Evolutionary conservation across 35 echinoderm and acorn worm species (phyloP).

Genomic region (Stichopus chloronotus): DNA sequence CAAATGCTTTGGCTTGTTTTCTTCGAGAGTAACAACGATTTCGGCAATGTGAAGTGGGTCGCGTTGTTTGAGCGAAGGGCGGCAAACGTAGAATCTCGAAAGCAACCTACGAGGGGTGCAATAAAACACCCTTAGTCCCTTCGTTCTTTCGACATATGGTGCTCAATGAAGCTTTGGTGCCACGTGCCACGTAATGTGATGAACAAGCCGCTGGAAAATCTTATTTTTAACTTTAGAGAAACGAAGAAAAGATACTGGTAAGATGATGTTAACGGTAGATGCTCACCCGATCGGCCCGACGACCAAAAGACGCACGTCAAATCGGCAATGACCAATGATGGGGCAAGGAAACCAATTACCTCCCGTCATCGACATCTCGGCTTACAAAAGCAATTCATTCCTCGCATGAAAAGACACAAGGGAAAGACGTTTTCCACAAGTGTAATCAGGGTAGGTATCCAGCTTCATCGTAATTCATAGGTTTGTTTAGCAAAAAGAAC

Average conservation of each 20-base stretch:
- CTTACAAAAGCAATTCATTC: conserved; percentile 68
- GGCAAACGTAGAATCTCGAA: background rate
- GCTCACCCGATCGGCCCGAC: conserved; percentile 19
- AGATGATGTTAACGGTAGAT: conserved; percentile 53
- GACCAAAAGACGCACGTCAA: conserved; percentile 60
- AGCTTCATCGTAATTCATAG: conserved; percentile 65
- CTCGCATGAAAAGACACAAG: conserved; percentile 67
- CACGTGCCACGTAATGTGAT: conserved; percentile 65
- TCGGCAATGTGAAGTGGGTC: conserved; percentile 50
- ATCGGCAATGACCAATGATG: conserved; percentile 37
- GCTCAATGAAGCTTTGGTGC: conserved; percentile 59
- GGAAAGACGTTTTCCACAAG: conserved; percentile 56
- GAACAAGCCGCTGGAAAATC: conserved; percentile 62
- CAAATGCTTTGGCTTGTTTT: conserved; percentile 17
- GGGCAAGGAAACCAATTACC: conserved; percentile 52
- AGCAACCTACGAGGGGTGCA: conserved; percentile 41
- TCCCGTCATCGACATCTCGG: conserved; percentile 36
- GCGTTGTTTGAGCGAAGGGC: conserved; percentile 39
- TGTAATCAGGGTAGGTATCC: conserved; percentile 53
- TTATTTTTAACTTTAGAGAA: conserved; percentile 30
- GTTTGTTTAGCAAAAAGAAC: conserved; percentile 58
- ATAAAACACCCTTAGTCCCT: conserved; percentile 52
- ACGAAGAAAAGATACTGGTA: conserved; percentile 44
- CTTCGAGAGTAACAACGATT: conserved; percentile 13
- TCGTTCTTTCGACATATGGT: conserved; percentile 60